Evolutionary conservation across 1,140 invertebrate species (phyloP).

Genomic region (Sarcophaga bullata): DNA sequence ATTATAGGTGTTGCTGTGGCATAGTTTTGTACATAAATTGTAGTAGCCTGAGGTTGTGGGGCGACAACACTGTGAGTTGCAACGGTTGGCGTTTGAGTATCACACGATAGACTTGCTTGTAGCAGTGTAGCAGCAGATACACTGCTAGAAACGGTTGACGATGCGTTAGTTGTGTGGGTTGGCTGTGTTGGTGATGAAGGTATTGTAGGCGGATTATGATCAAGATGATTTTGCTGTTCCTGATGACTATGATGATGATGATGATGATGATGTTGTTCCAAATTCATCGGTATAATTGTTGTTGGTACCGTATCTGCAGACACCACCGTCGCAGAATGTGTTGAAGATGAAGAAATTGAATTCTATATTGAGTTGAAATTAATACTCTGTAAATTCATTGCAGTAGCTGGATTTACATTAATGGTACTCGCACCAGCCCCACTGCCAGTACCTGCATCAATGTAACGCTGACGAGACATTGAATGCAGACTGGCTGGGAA

Average conservation of each 20-base stretch:
- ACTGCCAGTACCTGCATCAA: constrained; percentile 62
- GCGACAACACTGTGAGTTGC: background rate
- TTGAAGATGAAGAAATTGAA: constrained; percentile 61
- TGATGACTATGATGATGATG: constrained; percentile 52
- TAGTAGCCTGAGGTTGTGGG: constrained; percentile 14
- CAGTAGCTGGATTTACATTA: constrained; percentile 66
- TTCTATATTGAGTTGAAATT: constrained; percentile 79
- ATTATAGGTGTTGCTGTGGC: constrained; percentile 36
- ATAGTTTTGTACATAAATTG: constrained; percentile 39
- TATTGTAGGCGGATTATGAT: background rate
- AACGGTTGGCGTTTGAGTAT: constrained; percentile 29
- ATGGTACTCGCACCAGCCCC: constrained; percentile 55
- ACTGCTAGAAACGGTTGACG: constrained; percentile 4
- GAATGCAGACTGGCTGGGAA: constrained; percentile 67
- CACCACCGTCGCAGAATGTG: constrained; percentile 44
- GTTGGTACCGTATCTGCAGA: background rate
- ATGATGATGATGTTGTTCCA: constrained; percentile 47
- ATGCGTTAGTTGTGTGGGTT: background rate
- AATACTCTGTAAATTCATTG: constrained; percentile 76
- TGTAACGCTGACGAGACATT: constrained; percentile 66
- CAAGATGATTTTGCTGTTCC: constrained; percentile 51
- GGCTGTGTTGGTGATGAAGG: background rate
- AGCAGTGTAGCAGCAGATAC: background rate
- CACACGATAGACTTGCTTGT: constrained; percentile 1
- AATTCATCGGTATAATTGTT: constrained; percentile 44